phyloP scores from a whole-genome alignment of 53 echinoderm and acorn worm species.

The Crossaster papposus region DNA sequence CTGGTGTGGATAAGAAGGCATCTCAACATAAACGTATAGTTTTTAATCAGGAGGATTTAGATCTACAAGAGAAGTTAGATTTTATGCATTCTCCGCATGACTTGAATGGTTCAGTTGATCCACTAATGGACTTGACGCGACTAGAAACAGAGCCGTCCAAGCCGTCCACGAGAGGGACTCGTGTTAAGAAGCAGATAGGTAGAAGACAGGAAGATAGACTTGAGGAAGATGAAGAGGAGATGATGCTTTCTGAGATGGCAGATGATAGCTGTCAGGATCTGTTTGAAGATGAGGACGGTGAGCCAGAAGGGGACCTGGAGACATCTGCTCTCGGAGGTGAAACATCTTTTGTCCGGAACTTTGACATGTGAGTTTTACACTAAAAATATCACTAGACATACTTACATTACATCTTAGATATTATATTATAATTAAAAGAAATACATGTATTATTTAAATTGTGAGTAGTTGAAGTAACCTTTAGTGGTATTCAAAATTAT shows the following conservation, averaged over 20 bases:
- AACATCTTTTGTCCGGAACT: conserved; percentile 14
- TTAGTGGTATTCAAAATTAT: no score
- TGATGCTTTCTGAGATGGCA: not conserved
- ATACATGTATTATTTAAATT: no score
- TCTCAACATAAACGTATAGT: not conserved
- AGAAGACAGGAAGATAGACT: not conserved
- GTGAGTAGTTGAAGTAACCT: no score
- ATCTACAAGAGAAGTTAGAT: not conserved
- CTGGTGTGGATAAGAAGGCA: not conserved
- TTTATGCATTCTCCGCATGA: conserved; percentile 23
- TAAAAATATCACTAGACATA: no score
- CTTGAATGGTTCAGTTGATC: conserved; percentile 64
- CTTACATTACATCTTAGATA: no score
- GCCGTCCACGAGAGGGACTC: not conserved
- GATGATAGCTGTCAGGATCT: conserved; percentile 35
- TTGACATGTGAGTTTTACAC: conserved; percentile 54
- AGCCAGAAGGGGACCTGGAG: conserved; percentile 10
- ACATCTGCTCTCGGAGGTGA: not conserved
- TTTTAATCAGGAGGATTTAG: not conserved
- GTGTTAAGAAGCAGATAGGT: not conserved
- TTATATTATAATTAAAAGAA: no score
- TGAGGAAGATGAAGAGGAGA: not conserved
- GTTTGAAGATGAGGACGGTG: conserved; percentile 12
- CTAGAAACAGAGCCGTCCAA: conserved; percentile 34
- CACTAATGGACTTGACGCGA: conserved; percentile 49